Evolutionary conservation across 2,113 vertebrate species (phyloP).

Genomic region (Hemibagrus wyckioides): DNA sequence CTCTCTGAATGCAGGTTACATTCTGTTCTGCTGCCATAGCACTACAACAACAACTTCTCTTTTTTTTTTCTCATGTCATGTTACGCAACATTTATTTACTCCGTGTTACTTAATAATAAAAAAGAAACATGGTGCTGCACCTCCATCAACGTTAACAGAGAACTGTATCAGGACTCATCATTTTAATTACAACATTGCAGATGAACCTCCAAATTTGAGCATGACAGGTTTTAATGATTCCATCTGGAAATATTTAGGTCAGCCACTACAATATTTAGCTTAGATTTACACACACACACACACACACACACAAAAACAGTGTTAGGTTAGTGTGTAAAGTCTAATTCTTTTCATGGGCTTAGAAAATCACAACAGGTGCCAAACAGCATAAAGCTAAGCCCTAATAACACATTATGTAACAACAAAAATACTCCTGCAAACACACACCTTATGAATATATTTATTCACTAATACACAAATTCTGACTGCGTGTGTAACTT

Average conservation of each 20-base stretch:
- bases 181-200: neutral
- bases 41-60: neutral
- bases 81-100: neutral
- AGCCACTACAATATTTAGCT: neutral
- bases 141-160: neutral
- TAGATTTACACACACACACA: neutral
- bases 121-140: neutral
- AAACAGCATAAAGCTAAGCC: neutral
- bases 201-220: neutral
- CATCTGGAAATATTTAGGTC: neutral
- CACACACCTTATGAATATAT: neutral
- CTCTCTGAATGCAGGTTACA: neutral
- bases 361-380: slow-evolving; percentile 2
- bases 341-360: neutral
- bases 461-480: neutral
- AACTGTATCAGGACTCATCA: neutral
- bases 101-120: neutral
- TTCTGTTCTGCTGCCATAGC: neutral
- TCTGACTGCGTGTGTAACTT: no score
- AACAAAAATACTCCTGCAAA: neutral
- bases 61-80: neutral
- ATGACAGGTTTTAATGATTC: neutral
- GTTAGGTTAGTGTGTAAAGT: neutral
- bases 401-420: neutral
- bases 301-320: neutral